Base-by-base conservation (phyloP, 2,888 invertebrate genomes). In the Hydraecia micacea region DNA sequence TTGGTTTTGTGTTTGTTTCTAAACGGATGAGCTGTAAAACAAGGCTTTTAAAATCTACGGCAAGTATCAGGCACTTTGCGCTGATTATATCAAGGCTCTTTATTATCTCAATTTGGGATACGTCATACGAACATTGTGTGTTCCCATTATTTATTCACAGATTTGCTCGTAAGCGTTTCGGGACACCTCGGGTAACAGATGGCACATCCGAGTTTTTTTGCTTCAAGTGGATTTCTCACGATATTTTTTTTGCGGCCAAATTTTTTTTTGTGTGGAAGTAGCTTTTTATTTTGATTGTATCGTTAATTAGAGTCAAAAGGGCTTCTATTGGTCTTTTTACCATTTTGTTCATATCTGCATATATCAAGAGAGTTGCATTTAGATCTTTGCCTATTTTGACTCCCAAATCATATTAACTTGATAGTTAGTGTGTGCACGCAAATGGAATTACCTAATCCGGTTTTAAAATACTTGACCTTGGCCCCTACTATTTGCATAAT, bases 161-260 rank as follows among this genome's bases (percentile, higher is more conserved):
- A 91, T 92, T 92, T 87, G 86, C 86, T 91, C 86, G 88, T 87
- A 88, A 89, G 86, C 83, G 89, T 84, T 89, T 87, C 87, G 84
- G 88, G 85, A 82, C 84, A 89, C 88, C 89, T 89, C 85, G 87
- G 87, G 89, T 87, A 92, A 89, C 95, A 95, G 93, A 95, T 95
- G 95, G 92, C 85, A 88, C 88, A 91, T 93, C 90, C 91, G 91
- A 91, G 86, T 93, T 95, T 93, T 93, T 93, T 93, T 92, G 87
- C 90, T 86, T 82, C 79, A 84, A 90, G 87, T 86, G 84, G 89
- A 92, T 88, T 91, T 93, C 93, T 92, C 94, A 92, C 93, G 91
- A 90, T 88, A 65, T 65, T 77, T 84, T 84, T 84, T 74, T 79
- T 80, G 76, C 52, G 46, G 52, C 7, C 42, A 62, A 49, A 28